Evolutionary conservation across 2,113 vertebrate genomes (phyloP), one percentile per base, ranked within the genome.

Genomic region (Ia io): DNA sequence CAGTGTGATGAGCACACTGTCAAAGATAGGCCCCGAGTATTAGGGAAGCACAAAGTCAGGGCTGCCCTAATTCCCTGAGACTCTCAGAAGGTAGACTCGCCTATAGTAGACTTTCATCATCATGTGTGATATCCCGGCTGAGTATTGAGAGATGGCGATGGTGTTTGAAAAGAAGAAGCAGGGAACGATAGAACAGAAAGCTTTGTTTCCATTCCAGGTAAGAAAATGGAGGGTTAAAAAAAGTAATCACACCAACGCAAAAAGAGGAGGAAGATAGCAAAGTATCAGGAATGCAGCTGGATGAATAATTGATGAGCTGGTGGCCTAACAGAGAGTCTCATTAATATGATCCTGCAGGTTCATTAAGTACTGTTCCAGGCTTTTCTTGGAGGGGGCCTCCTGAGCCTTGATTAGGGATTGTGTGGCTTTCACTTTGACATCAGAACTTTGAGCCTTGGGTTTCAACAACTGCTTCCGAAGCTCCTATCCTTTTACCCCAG

Each of bases 251-350:
- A 44, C 92, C 91, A 93, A 97, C 44, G 91, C 61, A 2, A 95
- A 98, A 98, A 98, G 80, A 95, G 91, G 95, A 97, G 83, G 96
- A 98, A 98, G 98, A 98, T 73, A 97, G 96, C 92, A 97, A 98
- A 98, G 97, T 97, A 98, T 94, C 95, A 97, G 97, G 96, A 98
- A 80, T 80, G 98, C 92, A 98, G 97, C 95, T 91, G 82, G 94
- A 98, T 98, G 97, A 99, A 99, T 99, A 99, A 99, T 98, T 98
- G 98, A 99, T 99, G 98, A 98, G 96, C 97, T 97, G 97, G 98
- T 98, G 97, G 98, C 98, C 98, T 98, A 97, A 94, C 77, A 94
- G 97, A 95, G 97, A 97, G 92, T 98, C 98, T 98, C 98, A 99
- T 98, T 98, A 98, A 98, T 98, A 98, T 98, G 96, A 97, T 98